Percentiles rank a stretch among this genome's conserved stretches.
Evolutionary conservation across 2,888 invertebrate species (phyloP).

Genomic region (Xiphydria camelus): DNA sequence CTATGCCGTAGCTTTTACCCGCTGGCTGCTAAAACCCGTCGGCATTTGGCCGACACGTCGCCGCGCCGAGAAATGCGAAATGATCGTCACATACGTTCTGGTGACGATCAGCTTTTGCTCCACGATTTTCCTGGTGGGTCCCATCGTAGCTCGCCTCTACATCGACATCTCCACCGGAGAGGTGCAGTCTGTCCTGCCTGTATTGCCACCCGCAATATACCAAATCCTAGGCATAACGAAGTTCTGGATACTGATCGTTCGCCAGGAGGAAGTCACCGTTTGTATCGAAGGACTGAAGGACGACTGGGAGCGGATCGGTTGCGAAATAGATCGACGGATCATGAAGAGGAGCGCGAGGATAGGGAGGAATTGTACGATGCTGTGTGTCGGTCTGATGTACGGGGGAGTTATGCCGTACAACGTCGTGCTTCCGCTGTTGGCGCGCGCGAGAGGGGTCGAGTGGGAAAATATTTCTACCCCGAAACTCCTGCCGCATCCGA

Average conservation of each 20-base stretch:
- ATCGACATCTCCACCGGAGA: neutral
- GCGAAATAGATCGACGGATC: neutral
- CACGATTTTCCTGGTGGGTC: neutral
- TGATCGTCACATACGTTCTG: no score
- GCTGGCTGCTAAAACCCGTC: slow-evolving; percentile 15
- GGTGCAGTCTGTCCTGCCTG: slow-evolving; percentile 17
- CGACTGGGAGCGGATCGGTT: neutral
- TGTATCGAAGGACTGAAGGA: neutral
- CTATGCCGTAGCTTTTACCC: slow-evolving; percentile 14
- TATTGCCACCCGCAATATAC: slow-evolving; percentile 38
- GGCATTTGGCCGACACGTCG: slow-evolving; percentile 21
- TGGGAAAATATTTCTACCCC: no score
- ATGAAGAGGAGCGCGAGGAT: neutral
- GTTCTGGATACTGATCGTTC: slow-evolving; percentile 30
- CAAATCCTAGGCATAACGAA: slow-evolving; percentile 36
- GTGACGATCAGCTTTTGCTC: neutral
- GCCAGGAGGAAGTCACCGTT: slow-evolving; percentile 5
- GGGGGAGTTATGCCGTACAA: neutral
- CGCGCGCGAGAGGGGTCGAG: no score
- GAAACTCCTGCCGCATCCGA: slow-evolving; percentile 38
- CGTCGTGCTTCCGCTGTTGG: neutral
- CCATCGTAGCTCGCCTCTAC: no score
- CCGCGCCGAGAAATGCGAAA: no score
- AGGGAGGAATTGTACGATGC: neutral
- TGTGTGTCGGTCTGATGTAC: neutral